Base-by-base conservation (phyloP, 2,113 vertebrate genomes). In the Oncorhynchus clarkii region DNA sequence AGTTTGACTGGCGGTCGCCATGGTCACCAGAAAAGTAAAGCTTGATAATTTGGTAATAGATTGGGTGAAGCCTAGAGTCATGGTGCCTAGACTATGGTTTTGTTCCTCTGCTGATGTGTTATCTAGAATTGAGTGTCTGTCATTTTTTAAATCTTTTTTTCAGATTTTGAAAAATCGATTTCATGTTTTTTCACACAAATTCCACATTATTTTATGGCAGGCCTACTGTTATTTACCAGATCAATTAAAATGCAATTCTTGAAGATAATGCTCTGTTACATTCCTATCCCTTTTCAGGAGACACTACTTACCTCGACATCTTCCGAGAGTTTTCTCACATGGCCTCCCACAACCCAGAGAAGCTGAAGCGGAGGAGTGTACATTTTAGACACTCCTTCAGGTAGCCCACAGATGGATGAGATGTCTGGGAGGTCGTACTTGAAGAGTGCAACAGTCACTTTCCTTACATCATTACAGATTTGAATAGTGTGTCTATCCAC, bases 261-360 rank as follows among this genome's bases (percentile, higher is more conserved):
- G 16, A 60, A 1, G 4, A 31, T 31, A 57, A 54, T 26, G 49
- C 34, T 22, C 54, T 59, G 26, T 72, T 59, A 12, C 49, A n/a
- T n/a, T 51, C 48, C 20, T 29, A 20, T 84, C 67, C 6, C 71
- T 24, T 83, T 27, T 83, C 90, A 96, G 95, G 95, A 80, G 95
- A 96, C 73, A 88, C 95, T 62, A 96, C 95, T 0, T 96, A 96
- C 82, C 88, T 95, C 2, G 95, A 96, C 91, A 96, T 96, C 92
- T 95, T 96, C 89, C 71, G 94, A 22, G 95, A 96, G 51, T 96
- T 96, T 85, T 96, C 95, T 34, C 95, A 96, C 90, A 95, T 96
- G 95, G 95, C 95, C 0, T 96, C 95, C 0, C 94, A 96, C 89
- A 93, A 96, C 80, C 95, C 95, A 0, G 95, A 96, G 78, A 95